Base-by-base conservation (phyloP, 1,140 invertebrate genomes). In the Pteromalus puparum region DNA sequence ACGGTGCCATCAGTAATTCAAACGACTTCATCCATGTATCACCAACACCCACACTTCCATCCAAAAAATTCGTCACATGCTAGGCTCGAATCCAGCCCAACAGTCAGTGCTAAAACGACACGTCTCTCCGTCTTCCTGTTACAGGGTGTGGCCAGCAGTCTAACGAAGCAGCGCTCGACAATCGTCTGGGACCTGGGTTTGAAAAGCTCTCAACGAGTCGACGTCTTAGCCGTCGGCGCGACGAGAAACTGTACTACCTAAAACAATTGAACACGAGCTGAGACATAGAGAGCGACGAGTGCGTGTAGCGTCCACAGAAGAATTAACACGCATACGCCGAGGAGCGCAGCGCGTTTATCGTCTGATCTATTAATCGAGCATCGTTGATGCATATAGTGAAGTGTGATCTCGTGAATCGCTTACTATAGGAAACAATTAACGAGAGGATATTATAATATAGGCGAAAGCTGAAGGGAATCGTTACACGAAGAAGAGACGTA, bases 111-210 rank as follows among this genome's bases (percentile, higher is more conserved):
- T 75, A 75, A 48, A 75, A 48, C 38, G 73, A 48, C 24, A 18
- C 28, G 76, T 67, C 6, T 70, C n/a, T 28, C 67, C 1, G 28
- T 74, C 5, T 18, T 83, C 81, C 82, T 91, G 88, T 94, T 94
- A 4, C 94, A 95, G 94, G 89, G 94, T 95, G 83, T 95, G 94
- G 94, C 94, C 94, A 89, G 93, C 94, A 87, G 94, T 95, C 92
- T 94, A 95, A 95, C 93, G 89, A 91, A 91, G 88, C 90, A 86
- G 87, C 87, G 46, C 46, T 48, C 46, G 15, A 48, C 80, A 89
- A 28, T 82, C 61, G 42, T 78, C 73, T 30, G 26, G 73, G 70
- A 42, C 42, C 74, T 42, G n/a, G 42, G 80, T 53, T 77, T 81
- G 67, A 81, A 53, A 46, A 68, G 15, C 53, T 61, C 24, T 81